Evolutionary conservation across 2,797 vertebrate species (phyloP), one percentile per base, ranked within the genome.

Genomic region (Enteromius paludinosus): DNA sequence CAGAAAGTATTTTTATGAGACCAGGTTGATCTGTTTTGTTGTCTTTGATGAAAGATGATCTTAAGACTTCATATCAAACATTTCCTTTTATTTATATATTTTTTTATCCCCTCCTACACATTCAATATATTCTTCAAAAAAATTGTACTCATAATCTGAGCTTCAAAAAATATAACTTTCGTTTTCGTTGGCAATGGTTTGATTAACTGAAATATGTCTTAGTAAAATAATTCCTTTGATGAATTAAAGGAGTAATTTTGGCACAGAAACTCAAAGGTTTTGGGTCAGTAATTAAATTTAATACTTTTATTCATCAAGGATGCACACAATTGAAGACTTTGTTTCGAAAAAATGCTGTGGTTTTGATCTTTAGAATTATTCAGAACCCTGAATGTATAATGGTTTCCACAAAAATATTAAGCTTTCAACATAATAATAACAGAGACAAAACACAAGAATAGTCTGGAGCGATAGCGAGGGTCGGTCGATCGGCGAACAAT

Each of bases 341-440:
- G 10, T 35, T 33, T 66, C 4, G n/a, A n/a, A 33, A 35, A 35
- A 35, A 35, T 35, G 35, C 35, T 35, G 35, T 35, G 6, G 35
- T 35, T 35, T 38, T 66, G 18, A n/a, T 12, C 65, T 12, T 25
- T 59, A 12, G 25, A 59, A 25, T 59, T 11, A 59, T 59, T 12
- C 3, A 43, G 41, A 23, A 41, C 14, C 35, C 35, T 35, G 17
- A 65, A 20, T 35, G 30, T 9, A 20, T 65, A 4, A 65, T 18
- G 18, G 17, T 35, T 65, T 20, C 8, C 9, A 65, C 62, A 64
- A 35, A 35, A 35, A 35, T 35, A 35, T 35, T 35, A 35, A 35
- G 35, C 65, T 66, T 68, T 68, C 20, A 41, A 65, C 33, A 43
- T 68, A 43, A 68, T 43, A 68, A 38, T 66, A 20, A 9, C 52